Evolutionary conservation across 2,888 invertebrate genomes (phyloP).

Genomic region (Diabrotica balteata): DNA sequence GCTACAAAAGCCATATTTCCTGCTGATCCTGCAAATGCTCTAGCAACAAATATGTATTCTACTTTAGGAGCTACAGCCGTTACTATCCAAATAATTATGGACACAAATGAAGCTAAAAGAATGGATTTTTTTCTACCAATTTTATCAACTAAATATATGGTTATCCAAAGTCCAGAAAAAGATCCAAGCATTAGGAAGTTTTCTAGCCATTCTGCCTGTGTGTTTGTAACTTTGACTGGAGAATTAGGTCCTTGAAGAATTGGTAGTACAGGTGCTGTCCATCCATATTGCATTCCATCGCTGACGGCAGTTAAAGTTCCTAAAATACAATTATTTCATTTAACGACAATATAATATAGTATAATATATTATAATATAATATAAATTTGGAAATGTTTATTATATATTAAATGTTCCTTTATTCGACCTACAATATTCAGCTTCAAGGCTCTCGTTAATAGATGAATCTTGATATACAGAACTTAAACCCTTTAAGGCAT

Average conservation of each 20-base stretch:
- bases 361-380: too few relatives aligned
- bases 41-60: slow-evolving; percentile 49
- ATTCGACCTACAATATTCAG: not conserved
- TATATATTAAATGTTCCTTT: too few relatives aligned
- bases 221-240: slow-evolving; percentile 50
- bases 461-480: too few relatives aligned
- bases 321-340: too few relatives aligned
- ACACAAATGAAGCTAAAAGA: slow-evolving; percentile 53
- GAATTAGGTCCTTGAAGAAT: slow-evolving; percentile 45
- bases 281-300: slow-evolving; percentile 60
- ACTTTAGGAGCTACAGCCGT: slow-evolving; percentile 51
- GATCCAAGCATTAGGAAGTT: slow-evolving; percentile 51
- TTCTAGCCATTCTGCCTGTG: slow-evolving; percentile 51
- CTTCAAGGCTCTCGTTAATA: too few relatives aligned
- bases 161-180: slow-evolving; percentile 53
- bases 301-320: slow-evolving; percentile 21
- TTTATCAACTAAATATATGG: slow-evolving; percentile 53
- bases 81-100: slow-evolving; percentile 55
- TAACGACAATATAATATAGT: too few relatives aligned
- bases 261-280: slow-evolving; percentile 55
- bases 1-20: slow-evolving; percentile 57
- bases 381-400: not conserved
- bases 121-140: slow-evolving; percentile 56
- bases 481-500: too few relatives aligned
- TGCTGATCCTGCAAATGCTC: slow-evolving; percentile 53